Conservation (phyloP, 2,113 vertebrate genomes). For the Gracilinanus agilis region DNA sequence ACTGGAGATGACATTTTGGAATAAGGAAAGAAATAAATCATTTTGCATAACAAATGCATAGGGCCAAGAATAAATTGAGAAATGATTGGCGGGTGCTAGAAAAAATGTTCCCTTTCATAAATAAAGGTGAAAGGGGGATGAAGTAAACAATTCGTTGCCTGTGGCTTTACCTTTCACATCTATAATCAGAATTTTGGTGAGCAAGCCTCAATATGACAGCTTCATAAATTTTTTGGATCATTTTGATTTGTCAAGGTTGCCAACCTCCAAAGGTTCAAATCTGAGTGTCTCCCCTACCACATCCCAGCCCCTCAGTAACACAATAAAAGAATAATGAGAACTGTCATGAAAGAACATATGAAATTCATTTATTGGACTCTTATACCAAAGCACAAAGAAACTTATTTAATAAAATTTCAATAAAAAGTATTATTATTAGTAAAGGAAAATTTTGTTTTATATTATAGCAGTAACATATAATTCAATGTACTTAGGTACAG, state of each 20-base stretch:
- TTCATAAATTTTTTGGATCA: slow-evolving; percentile 54
- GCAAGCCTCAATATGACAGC: slow-evolving; percentile 16
- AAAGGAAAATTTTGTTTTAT: background rate
- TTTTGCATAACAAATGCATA: background rate
- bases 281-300: slow-evolving; percentile 3
- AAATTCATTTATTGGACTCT: slow-evolving; percentile 29
- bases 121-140: slow-evolving; percentile 21
- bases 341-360: background rate
- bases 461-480: no score
- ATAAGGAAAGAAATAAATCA: background rate
- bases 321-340: background rate
- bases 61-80: background rate
- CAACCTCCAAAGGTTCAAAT: slow-evolving; percentile 26
- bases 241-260: slow-evolving; percentile 63
- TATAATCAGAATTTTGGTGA: slow-evolving; percentile 38
- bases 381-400: background rate
- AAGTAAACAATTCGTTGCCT: slow-evolving; percentile 9
- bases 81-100: background rate
- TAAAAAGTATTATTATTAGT: background rate
- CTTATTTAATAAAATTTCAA: slow-evolving; percentile 1
- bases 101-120: slow-evolving; percentile 28
- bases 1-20: background rate
- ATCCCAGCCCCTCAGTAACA: background rate
- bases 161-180: slow-evolving; percentile 40
- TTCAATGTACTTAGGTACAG: no score